Percentiles rank a stretch among this genome's conserved stretches.
These are phyloP conservation scores for Drosophila kanapiae DNA, from an alignment of 1,140 invertebrate genomes.

Conservation along the genomic window DNA sequence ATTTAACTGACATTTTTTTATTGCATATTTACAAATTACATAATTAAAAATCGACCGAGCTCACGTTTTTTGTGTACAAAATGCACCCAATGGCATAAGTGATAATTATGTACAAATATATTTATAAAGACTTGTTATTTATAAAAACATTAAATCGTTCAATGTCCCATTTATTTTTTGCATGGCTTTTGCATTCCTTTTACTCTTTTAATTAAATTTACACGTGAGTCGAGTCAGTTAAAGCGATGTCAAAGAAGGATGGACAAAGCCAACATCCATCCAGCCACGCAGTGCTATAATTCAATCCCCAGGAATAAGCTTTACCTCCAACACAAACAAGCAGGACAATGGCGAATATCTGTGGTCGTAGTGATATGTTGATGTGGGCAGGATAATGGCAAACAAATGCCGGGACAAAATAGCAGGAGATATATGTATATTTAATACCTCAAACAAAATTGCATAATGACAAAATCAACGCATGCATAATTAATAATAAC, in stretches of 20 bases:
- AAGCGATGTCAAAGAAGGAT: constrained; percentile 16
- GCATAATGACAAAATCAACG: constrained; percentile 65
- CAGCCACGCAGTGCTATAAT: constrained; percentile 16
- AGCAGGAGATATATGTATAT: constrained; percentile 22
- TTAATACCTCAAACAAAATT: constrained; percentile 71
- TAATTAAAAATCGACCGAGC: too few relatives aligned
- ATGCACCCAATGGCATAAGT: too few relatives aligned
- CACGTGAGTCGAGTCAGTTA: constrained; percentile 40
- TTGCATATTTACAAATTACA: too few relatives aligned
- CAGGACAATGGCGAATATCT: constrained; percentile 17
- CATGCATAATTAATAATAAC: constrained; percentile 66
- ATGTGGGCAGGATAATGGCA: constrained; percentile 24
- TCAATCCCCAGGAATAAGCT: constrained; percentile 36
- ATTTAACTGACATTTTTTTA: too few relatives aligned
- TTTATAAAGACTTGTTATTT: neutral
- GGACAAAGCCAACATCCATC: constrained; percentile 5
- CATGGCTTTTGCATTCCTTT: neutral
- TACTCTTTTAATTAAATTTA: constrained; percentile 38
- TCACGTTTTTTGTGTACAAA: too few relatives aligned
- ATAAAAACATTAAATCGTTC: neutral
- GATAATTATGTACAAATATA: too few relatives aligned
- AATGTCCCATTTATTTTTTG: neutral
- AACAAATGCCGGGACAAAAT: constrained; percentile 28
- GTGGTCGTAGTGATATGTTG: neutral
- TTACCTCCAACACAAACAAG: constrained; percentile 37